A percentile compares a stretch with the other conserved stretches of the same genome.
phyloP scores from a whole-genome alignment of 2,888 invertebrate genomes.

The Spodoptera littoralis region DNA sequence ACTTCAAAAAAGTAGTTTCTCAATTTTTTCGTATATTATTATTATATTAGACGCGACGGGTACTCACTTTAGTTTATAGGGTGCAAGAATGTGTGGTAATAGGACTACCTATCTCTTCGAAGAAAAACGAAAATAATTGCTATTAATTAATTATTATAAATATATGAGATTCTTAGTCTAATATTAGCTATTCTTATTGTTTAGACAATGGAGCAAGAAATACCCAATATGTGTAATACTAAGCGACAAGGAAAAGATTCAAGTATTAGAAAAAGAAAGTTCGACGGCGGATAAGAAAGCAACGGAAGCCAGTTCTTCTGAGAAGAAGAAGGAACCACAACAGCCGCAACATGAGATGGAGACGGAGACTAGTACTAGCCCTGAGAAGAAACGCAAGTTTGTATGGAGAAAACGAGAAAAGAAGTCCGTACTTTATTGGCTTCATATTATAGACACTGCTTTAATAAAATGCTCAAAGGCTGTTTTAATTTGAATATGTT shows the following conservation, averaged over 20 bases:
- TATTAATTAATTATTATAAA: too few species aligned
- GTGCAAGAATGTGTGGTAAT: too few species aligned
- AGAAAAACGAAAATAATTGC: too few species aligned
- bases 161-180: too few species aligned
- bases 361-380: constrained; percentile 85
- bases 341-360: constrained; percentile 72
- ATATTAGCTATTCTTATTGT: constrained; percentile 6
- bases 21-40: too few species aligned
- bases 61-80: too few species aligned
- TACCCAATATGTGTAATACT: constrained; percentile 95
- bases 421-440: constrained; percentile 61
- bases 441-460: too few species aligned
- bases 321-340: constrained; percentile 72
- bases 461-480: too few species aligned
- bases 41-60: too few species aligned
- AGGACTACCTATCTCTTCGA: too few species aligned
- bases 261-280: constrained; percentile 82
- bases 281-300: constrained; percentile 70
- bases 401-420: constrained; percentile 83
- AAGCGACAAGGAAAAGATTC: constrained; percentile 84
- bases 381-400: constrained; percentile 83
- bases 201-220: constrained; percentile 96
- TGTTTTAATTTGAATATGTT: too few species aligned
- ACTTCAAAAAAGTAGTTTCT: too few species aligned
- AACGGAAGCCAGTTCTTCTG: constrained; percentile 65